A percentile compares a stretch with the other conserved stretches of the same genome.
phyloP scores from a whole-genome alignment of 2,888 invertebrate genomes.

The Epinotia nisella region DNA sequence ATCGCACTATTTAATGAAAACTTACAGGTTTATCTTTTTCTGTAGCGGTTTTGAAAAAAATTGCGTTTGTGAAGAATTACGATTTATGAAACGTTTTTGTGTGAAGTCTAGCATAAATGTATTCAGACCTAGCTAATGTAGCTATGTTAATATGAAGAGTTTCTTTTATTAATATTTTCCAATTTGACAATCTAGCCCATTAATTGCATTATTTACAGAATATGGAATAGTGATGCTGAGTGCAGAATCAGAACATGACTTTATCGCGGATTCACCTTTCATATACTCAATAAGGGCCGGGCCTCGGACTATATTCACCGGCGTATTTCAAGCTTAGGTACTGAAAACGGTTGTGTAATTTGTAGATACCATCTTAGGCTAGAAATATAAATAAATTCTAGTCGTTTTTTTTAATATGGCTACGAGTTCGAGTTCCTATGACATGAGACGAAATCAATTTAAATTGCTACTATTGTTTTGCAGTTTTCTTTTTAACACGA shows the following conservation, averaged over 20 bases:
- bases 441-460: neutral
- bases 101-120: no score
- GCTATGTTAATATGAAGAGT: no score
- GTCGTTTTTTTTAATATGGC: neutral
- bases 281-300: conserved; percentile 16
- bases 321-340: conserved; percentile 22
- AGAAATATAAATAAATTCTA: no score
- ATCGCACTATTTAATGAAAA: neutral
- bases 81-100: no score
- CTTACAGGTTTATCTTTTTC: no score
- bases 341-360: neutral
- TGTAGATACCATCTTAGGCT: neutral
- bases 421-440: neutral
- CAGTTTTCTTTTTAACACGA: neutral
- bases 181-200: neutral
- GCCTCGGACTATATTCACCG: conserved; percentile 1
- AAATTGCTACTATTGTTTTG: neutral
- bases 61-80: no score
- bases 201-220: conserved; percentile 13
- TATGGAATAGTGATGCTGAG: conserved; percentile 9
- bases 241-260: neutral
- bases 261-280: conserved; percentile 18
- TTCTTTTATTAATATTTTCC: no score
- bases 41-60: no score
- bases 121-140: no score